A percentile compares a stretch with the other conserved stretches of the same genome.
phyloP scores from a whole-genome alignment of 2,888 invertebrate genomes.

The Pristionchus mayeri region DNA sequence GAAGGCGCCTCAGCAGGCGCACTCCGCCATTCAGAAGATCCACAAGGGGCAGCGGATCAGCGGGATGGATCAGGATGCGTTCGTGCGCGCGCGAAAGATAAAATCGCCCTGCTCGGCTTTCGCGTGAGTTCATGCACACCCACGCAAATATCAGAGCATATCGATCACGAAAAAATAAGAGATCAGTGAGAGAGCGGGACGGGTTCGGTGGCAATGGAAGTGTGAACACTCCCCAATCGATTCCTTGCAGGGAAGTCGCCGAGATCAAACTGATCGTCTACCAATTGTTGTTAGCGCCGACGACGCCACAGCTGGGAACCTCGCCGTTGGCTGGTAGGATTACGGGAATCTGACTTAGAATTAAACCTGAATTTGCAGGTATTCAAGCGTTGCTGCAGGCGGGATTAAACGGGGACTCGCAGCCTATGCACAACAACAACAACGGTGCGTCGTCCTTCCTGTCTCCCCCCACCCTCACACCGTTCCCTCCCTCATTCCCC shows the following conservation, averaged over 20 bases:
- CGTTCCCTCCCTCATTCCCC: background rate
- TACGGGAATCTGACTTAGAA: background rate
- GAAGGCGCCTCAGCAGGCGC: conserved; percentile 16
- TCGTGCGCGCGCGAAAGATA: background rate
- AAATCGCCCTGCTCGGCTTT: conserved; percentile 36
- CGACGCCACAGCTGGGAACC: background rate
- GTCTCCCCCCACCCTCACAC: background rate
- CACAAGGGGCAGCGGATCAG: background rate
- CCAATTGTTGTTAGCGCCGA: conserved; percentile 28
- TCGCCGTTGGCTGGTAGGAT: background rate
- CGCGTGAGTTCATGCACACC: background rate
- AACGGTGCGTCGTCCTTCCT: background rate
- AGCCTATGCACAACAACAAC: conserved; percentile 38
- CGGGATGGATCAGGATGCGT: conserved; percentile 10
- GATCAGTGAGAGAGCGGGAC: background rate
- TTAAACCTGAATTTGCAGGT: background rate
- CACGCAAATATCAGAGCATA: background rate
- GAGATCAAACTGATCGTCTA: conserved; percentile 47
- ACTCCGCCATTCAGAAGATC: conserved; percentile 4
- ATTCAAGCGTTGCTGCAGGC: conserved; percentile 5
- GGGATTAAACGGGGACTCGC: background rate
- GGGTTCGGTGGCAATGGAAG: background rate
- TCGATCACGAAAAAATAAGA: background rate
- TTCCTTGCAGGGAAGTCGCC: conserved; percentile 43
- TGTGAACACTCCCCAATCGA: background rate